Conservation (phyloP, 92 coral and sea anemone genomes). For the Porites rus region DNA sequence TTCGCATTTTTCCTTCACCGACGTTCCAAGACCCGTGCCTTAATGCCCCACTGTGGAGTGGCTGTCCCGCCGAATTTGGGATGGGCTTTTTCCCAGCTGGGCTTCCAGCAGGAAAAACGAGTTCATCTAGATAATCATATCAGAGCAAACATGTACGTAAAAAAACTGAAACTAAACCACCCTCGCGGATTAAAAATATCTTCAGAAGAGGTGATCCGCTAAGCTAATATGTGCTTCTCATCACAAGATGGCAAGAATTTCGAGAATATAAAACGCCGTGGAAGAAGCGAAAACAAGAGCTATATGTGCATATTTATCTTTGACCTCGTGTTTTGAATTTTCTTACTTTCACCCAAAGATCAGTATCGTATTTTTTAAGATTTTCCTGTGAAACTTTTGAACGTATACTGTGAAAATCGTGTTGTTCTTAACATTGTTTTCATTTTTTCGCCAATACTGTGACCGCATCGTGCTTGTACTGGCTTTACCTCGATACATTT, state of each 20-base stretch:
- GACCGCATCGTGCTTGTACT: background rate
- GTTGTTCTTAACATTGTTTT: conserved; percentile 16
- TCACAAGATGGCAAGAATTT: background rate
- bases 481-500: conserved; percentile 8
- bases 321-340: conserved; percentile 31
- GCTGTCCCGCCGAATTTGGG: background rate
- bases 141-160: background rate
- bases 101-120: background rate
- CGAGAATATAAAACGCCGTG: background rate
- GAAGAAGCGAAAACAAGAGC: conserved; percentile 2
- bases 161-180: conserved; percentile 7
- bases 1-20: background rate
- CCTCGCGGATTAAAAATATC: conserved; percentile 6
- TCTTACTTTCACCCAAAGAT: background rate
- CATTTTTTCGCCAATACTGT: conserved; percentile 25
- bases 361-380: conserved; percentile 12
- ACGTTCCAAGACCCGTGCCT: background rate
- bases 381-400: conserved; percentile 12
- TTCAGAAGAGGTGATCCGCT: conserved; percentile 1
- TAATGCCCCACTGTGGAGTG: background rate
- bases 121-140: background rate
- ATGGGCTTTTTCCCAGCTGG: background rate
- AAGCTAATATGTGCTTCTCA: conserved; percentile 6
- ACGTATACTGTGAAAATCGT: background rate
- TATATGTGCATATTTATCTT: conserved; percentile 16